Percentiles rank a stretch among this genome's conserved stretches.
phyloP scores from a whole-genome alignment of 2,113 vertebrate species.

The Mionectes macconnelli region DNA sequence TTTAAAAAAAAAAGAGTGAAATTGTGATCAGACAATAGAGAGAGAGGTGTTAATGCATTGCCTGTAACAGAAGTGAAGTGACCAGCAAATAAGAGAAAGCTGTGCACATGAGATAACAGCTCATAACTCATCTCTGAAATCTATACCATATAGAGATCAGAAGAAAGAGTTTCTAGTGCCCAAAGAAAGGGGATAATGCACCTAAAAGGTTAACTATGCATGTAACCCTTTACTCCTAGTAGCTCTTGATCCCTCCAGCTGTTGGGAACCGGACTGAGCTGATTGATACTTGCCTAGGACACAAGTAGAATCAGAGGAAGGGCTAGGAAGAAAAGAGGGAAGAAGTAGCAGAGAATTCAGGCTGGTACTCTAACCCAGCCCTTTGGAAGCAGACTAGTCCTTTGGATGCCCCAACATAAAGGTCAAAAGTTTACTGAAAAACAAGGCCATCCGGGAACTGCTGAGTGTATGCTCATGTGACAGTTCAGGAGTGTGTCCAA shows the following conservation, averaged over 20 bases:
- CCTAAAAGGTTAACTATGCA: not conserved
- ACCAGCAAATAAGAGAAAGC: not conserved
- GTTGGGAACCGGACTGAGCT: not conserved
- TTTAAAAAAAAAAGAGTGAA: not conserved
- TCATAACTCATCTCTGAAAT: not conserved
- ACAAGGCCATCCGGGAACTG: not conserved
- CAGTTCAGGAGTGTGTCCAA: slow-evolving; percentile 1
- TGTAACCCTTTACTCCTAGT: not conserved
- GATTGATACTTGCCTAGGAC: not conserved
- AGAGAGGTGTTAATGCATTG: not conserved
- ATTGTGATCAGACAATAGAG: not conserved
- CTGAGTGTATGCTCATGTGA: not conserved
- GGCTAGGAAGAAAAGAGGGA: not conserved
- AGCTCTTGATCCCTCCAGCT: not conserved
- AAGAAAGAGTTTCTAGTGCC: not conserved
- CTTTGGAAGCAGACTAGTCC: not conserved
- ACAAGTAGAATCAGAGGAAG: not conserved
- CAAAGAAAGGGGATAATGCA: not conserved
- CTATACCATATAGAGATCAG: not conserved
- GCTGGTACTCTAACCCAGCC: not conserved
- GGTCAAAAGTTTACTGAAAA: not conserved
- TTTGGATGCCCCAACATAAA: not conserved
- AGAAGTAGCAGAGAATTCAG: not conserved
- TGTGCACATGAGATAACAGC: not conserved
- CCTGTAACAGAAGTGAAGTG: not conserved